Evolutionary conservation across 2,797 vertebrate species (phyloP).

Genomic region (Sebastes glaucus): DNA sequence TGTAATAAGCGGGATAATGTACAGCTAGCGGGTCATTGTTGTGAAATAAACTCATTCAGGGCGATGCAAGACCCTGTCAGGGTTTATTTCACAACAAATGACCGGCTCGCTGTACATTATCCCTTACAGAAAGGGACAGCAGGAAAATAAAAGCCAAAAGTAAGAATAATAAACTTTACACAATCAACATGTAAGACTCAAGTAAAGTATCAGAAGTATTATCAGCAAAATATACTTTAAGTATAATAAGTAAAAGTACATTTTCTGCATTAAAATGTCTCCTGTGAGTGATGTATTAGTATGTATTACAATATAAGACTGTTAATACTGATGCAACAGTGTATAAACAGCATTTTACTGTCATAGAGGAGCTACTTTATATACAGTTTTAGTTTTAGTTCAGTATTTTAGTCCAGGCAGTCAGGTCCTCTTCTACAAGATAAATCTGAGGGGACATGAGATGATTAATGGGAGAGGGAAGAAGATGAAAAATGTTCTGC

Average conservation of each 20-base stretch:
- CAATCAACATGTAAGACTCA: rapidly evolving
- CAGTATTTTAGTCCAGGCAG: background rate
- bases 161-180: background rate
- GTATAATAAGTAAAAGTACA: background rate
- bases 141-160: background rate
- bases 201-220: background rate
- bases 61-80: no score
- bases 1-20: no score
- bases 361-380: background rate
- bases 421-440: rapidly evolving
- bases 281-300: background rate
- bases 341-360: background rate
- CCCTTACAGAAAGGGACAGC: background rate
- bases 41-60: no score
- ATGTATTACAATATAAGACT: background rate
- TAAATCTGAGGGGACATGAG: background rate
- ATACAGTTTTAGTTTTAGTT: no score
- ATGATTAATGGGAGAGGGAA: background rate
- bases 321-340: background rate
- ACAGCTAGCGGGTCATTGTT: no score
- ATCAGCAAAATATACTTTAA: background rate
- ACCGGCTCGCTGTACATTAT: no score
- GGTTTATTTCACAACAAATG: no score
- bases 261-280: background rate
- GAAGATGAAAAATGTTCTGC: background rate